Evolutionary conservation across 2,888 invertebrate genomes (phyloP), one percentile per base, ranked within the genome.

Genomic region (Diarsia mendica): DNA sequence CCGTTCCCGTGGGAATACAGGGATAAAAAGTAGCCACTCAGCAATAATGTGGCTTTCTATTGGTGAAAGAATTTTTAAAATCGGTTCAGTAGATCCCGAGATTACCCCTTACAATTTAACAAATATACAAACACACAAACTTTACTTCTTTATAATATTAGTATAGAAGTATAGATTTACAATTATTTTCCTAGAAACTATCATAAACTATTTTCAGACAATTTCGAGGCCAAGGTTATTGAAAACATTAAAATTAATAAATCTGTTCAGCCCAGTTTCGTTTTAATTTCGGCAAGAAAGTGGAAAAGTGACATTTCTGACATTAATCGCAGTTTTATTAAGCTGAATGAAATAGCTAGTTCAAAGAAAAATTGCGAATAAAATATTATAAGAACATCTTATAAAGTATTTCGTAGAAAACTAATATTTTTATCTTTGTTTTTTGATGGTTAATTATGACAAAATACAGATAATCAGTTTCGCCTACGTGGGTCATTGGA

Each of bases 221-320:
- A 20, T 65, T 81, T 81, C 55, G 51, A 70, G 82, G 69, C 49
- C 85, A 80, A 80, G 80, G 81, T 84, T 67, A 67, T 46, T 18
- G n/a, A 61, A 58, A 49, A 28, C 11, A n/a, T 46, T 49, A 20
- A 63, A 46, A 63, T 55, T 49, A 63, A 55, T 48, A 51, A 44
- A 69, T 23, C 1, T 49, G 60, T 60, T 67, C 48, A 69, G 53
- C 49, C 79, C 61, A 66, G 39, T 72, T 77, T 55, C 5, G 6
- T 33, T 28, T 65, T 33, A 48, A 70, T 77, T 82, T 28, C 20
- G 39, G 5, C 13, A 58, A 15, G 44, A 53, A 46, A 70, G 60
- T 55, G 28, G 20, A 20, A 65, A 28, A 1, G 65, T 69, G 67
- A 68, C 68, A 61, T 61, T 67, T 68, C 5, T 66, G 85, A 85